Percentiles rank a stretch among this genome's conserved stretches.
phyloP scores from a whole-genome alignment of 1,140 invertebrate species.

The Brachionus sp. region DNA sequence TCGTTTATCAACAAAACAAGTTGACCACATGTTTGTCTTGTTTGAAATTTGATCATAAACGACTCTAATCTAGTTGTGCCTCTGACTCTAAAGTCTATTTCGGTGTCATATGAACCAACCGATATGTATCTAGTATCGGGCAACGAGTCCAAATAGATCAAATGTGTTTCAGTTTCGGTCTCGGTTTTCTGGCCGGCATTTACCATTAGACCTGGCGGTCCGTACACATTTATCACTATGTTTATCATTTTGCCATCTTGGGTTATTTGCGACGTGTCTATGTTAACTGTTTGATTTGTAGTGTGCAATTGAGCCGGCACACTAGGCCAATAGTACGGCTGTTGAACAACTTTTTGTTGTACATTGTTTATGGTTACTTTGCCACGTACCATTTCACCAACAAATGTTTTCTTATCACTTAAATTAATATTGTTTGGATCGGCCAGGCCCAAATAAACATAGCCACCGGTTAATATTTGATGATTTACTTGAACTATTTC shows the following conservation, averaged over 20 bases:
- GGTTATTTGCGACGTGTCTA: constrained; percentile 29
- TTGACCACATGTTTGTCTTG: constrained; percentile 29
- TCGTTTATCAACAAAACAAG: not conserved
- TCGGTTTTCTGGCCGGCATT: not conserved
- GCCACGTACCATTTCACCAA: constrained; percentile 35
- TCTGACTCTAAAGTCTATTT: constrained; percentile 12
- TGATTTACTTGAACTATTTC: constrained; percentile 4
- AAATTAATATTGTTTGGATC: constrained; percentile 39
- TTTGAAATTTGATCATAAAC: constrained; percentile 46
- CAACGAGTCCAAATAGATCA: constrained; percentile 45
- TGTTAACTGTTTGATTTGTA: constrained; percentile 39
- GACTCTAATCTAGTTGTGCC: not conserved
- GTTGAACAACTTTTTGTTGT: constrained; percentile 37
- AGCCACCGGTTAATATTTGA: constrained; percentile 21
- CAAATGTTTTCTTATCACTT: constrained; percentile 33
- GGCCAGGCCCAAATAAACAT: constrained; percentile 29
- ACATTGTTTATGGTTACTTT: constrained; percentile 44
- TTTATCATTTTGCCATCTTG: constrained; percentile 44
- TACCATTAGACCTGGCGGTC: constrained; percentile 30
- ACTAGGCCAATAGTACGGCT: constrained; percentile 33
- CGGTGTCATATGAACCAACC: not conserved
- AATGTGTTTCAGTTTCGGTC: constrained; percentile 7
- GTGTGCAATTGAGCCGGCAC: not conserved
- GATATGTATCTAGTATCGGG: constrained; percentile 27
- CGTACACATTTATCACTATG: constrained; percentile 43